phyloP scores from a whole-genome alignment of 2,797 vertebrate genomes.

The Champsocephalus gunnari region DNA sequence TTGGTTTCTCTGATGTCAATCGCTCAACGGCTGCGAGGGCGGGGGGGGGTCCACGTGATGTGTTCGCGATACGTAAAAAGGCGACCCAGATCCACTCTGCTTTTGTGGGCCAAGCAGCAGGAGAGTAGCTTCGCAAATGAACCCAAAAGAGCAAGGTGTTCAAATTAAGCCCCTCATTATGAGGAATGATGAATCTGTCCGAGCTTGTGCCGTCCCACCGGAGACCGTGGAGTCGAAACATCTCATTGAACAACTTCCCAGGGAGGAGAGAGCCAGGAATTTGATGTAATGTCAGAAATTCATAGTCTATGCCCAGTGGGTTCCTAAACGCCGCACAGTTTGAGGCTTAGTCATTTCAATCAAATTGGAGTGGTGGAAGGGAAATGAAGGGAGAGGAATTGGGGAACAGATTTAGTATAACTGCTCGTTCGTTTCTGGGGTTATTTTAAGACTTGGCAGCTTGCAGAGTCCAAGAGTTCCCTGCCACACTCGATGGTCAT shows the following conservation, averaged over 20 bases:
- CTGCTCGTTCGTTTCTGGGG: slow-evolving; percentile 39
- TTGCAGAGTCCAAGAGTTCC: slow-evolving; percentile 54
- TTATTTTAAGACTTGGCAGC: slow-evolving; percentile 69
- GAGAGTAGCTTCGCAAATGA: slow-evolving; percentile 76
- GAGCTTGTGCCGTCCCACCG: slow-evolving; percentile 50
- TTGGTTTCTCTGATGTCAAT: slow-evolving; percentile 38
- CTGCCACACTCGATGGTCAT: slow-evolving; percentile 63
- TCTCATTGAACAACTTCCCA: slow-evolving; percentile 32
- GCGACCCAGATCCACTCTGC: slow-evolving; percentile 73
- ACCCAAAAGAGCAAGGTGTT: slow-evolving; percentile 74
- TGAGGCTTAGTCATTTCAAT: slow-evolving; percentile 19
- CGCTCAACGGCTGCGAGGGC: slow-evolving; percentile 38
- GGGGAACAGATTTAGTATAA: slow-evolving; percentile 43
- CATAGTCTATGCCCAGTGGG: neutral
- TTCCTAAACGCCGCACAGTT: slow-evolving; percentile 3
- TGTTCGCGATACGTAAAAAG: slow-evolving; percentile 41
- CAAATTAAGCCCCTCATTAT: slow-evolving; percentile 79
- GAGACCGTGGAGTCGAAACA: slow-evolving; percentile 38
- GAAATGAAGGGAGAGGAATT: slow-evolving; percentile 23
- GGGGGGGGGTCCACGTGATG: slow-evolving; percentile 59
- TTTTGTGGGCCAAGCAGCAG: slow-evolving; percentile 79
- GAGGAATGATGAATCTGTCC: slow-evolving; percentile 69
- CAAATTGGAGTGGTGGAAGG: slow-evolving; percentile 14
- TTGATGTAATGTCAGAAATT: slow-evolving; percentile 39
- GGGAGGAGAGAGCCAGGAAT: slow-evolving; percentile 13